These are phyloP conservation scores for Didymodactylos carnosus DNA, from an alignment of 2,888 invertebrate genomes.

Conservation along the genomic window DNA sequence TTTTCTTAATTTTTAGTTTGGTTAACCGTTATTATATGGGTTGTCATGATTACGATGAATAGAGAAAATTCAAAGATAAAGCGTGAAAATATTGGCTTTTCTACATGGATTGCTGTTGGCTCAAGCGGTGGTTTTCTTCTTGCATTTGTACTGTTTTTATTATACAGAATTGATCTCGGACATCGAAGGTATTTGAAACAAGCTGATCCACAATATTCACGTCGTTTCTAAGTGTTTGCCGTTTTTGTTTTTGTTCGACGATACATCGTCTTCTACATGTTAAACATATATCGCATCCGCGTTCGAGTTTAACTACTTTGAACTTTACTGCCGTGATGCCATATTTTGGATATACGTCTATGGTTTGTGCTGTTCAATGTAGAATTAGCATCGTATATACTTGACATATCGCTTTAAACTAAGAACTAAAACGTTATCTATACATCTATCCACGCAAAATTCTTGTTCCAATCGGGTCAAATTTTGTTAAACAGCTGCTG, in stretches of 20 bases:
- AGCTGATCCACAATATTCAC: not conserved
- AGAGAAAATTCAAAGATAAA: conserved; percentile 1
- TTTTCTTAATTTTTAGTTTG: not conserved
- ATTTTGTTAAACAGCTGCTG: too few relatives aligned
- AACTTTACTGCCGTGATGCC: too few relatives aligned
- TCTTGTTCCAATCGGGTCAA: too few relatives aligned
- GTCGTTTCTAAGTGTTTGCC: too few relatives aligned
- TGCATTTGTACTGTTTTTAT: conserved; percentile 6
- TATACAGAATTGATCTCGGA: conserved; percentile 10
- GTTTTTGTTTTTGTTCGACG: too few relatives aligned
- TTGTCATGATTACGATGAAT: conserved; percentile 13
- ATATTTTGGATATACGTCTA: too few relatives aligned
- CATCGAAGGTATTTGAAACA: not conserved
- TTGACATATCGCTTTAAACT: too few relatives aligned
- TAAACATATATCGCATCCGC: too few relatives aligned
- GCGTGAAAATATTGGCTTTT: conserved; percentile 9
- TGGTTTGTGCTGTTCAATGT: not conserved
- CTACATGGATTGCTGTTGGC: conserved; percentile 10
- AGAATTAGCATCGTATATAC: not conserved
- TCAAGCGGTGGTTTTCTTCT: conserved; percentile 12
- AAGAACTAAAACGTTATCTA: too few relatives aligned
- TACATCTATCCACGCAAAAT: too few relatives aligned
- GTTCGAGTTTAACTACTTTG: too few relatives aligned
- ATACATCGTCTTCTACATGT: not conserved
- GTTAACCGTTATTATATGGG: conserved; percentile 2